These are phyloP conservation scores for Silvanus unidentatus DNA, from an alignment of 2,888 invertebrate genomes.

Conservation along the genomic window DNA sequence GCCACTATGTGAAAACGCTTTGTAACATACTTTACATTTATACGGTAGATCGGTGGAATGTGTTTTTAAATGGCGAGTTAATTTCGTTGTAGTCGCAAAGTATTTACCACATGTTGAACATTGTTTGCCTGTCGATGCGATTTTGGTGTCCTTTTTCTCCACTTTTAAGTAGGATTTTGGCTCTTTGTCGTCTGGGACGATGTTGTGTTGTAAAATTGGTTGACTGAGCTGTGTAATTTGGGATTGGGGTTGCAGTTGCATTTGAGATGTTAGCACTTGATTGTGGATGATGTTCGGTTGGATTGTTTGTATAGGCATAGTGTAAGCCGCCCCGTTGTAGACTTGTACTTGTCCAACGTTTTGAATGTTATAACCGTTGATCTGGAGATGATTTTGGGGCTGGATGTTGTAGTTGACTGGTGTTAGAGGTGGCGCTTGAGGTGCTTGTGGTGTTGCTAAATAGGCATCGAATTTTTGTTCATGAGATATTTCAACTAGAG, in stretches of 20 bases:
- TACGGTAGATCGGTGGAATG: constrained; percentile 45
- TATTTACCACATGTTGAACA: constrained; percentile 42
- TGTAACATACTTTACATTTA: constrained; percentile 45
- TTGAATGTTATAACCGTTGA: constrained; percentile 35
- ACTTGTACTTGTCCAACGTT: constrained; percentile 37
- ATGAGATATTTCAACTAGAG: constrained; percentile 30
- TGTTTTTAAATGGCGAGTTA: constrained; percentile 45
- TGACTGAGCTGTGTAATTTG: constrained; percentile 19
- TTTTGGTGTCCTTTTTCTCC: constrained; percentile 13
- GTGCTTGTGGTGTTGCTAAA: constrained; percentile 22
- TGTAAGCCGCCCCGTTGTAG: constrained; percentile 35
- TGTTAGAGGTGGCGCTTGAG: constrained; percentile 28
- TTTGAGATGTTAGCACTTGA: constrained; percentile 22
- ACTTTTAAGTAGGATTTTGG: neutral
- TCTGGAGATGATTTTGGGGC: constrained; percentile 33
- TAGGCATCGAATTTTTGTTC: constrained; percentile 32
- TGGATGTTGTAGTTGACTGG: constrained; percentile 39
- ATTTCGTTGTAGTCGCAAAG: constrained; percentile 41
- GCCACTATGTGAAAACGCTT: constrained; percentile 46
- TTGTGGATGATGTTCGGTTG: constrained; percentile 32
- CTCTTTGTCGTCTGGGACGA: constrained; percentile 18
- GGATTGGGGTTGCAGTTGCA: constrained; percentile 14
- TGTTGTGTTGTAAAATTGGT: constrained; percentile 21
- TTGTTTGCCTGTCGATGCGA: constrained; percentile 32
- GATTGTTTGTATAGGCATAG: constrained; percentile 33